phyloP scores from a whole-genome alignment of 2,888 invertebrate genomes.

The Ischnura elegans region DNA sequence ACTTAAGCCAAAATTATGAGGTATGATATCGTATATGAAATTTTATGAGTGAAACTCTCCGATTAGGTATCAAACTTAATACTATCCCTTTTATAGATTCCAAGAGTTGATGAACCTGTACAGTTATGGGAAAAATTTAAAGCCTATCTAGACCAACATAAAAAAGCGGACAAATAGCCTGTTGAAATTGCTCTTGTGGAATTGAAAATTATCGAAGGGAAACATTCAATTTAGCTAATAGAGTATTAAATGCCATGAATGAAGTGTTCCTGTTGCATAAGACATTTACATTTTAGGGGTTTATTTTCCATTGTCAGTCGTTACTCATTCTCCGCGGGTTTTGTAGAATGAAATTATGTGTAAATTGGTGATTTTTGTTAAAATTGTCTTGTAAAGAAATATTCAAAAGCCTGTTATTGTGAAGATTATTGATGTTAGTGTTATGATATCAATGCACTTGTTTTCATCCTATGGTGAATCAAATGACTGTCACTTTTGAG shows the following conservation, averaged over 20 bases:
- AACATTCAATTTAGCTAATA: constrained; percentile 72
- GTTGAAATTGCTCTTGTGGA: not conserved
- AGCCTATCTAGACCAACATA: constrained; percentile 85
- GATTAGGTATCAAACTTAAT: not conserved
- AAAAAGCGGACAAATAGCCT: constrained; percentile 73
- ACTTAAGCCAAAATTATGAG: constrained; percentile 88
- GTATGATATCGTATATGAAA: constrained; percentile 77
- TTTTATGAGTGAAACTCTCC: not conserved
- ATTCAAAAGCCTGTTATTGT: not conserved
- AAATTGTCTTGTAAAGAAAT: not conserved
- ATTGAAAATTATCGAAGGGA: constrained; percentile 76
- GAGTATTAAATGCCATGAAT: constrained; percentile 3
- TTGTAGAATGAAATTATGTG: not conserved
- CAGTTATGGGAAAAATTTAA: constrained; percentile 86
- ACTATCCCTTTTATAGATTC: constrained; percentile 82
- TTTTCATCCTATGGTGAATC: not conserved
- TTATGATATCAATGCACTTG: not conserved
- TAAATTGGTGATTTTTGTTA: not conserved
- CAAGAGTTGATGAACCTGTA: constrained; percentile 90
- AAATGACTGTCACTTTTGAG: not conserved
- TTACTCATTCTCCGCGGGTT: not conserved
- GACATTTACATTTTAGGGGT: not conserved
- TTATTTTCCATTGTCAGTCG: not conserved
- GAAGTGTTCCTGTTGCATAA: constrained; percentile 11
- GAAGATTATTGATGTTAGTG: not conserved